A percentile compares a stretch with the other conserved stretches of the same genome.
phyloP scores from a whole-genome alignment of 2,797 vertebrate genomes.

The Phoebastria nigripes region DNA sequence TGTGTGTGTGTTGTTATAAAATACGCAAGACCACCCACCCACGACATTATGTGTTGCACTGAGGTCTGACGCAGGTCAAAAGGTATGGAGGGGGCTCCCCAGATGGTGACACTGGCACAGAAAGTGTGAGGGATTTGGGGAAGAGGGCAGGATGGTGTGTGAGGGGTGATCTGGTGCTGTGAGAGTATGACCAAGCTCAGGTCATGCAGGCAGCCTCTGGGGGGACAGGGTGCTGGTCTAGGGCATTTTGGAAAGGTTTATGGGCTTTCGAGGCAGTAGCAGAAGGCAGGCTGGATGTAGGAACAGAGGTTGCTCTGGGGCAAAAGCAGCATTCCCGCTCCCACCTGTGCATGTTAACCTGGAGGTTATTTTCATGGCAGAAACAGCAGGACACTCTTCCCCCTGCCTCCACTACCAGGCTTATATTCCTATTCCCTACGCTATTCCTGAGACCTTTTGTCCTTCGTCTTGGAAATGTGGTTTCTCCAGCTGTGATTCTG shows the following conservation, averaged over 20 bases:
- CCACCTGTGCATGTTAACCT: not conserved
- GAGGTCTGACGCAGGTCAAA: not conserved
- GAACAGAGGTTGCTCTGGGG: not conserved
- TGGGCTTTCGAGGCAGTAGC: rapidly evolving
- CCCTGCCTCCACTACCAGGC: not conserved
- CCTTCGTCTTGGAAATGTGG: not conserved
- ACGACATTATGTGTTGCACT: rapidly evolving
- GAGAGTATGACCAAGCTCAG: too few species aligned
- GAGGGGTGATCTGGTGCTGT: too few species aligned
- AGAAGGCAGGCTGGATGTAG: not conserved
- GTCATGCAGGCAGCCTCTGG: not conserved
- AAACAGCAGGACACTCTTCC: not conserved
- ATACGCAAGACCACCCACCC: not conserved
- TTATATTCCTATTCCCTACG: not conserved
- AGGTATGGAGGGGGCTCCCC: rapidly evolving
- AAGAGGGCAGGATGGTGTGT: rapidly evolving
- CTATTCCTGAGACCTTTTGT: not conserved
- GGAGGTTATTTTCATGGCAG: not conserved
- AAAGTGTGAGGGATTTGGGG: not conserved
- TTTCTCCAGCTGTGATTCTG: not conserved
- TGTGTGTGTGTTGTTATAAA: not conserved
- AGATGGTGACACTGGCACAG: not conserved
- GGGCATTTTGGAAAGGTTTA: not conserved
- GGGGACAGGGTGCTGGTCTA: rapidly evolving
- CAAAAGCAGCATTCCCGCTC: not conserved